Percentiles rank a stretch among this genome's conserved stretches.
Conservation (phyloP, 2,888 invertebrate genomes). For the Acrocyrtus sp. region DNA sequence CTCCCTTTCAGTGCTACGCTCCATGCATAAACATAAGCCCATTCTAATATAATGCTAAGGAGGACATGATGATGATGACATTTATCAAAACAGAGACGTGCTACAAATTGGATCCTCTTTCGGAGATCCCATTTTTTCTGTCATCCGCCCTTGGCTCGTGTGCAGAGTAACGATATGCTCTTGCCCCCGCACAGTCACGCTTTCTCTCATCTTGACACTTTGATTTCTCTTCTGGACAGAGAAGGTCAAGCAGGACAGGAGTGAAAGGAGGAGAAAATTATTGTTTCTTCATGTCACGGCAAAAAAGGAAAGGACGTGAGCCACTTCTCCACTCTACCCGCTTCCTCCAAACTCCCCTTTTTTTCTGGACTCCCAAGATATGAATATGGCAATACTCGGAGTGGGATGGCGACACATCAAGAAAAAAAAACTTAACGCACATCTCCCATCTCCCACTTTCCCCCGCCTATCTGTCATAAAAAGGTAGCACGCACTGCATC, state of each 20-base stretch:
- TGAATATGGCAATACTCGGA: too few species aligned
- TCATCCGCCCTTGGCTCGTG: not conserved
- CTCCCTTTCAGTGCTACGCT: not conserved
- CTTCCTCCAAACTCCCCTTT: too few species aligned
- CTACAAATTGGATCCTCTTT: slow-evolving; percentile 41
- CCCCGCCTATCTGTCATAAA: not conserved
- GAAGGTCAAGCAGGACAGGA: slow-evolving; percentile 32
- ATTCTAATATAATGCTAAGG: not conserved
- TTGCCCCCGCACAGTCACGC: slow-evolving; percentile 25
- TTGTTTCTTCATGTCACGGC: slow-evolving; percentile 16
- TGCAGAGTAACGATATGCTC: too few species aligned
- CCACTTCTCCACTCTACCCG: too few species aligned
- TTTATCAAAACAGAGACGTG: slow-evolving; percentile 43
- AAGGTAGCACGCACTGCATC: slow-evolving; percentile 32
- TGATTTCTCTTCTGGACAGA: slow-evolving; percentile 49
- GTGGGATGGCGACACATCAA: too few species aligned
- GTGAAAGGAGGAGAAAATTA: slow-evolving; percentile 24
- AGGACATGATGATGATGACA: slow-evolving; percentile 45
- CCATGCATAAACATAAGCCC: not conserved
- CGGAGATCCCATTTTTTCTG: not conserved
- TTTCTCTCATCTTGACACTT: slow-evolving; percentile 41
- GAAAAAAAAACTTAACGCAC: not conserved
- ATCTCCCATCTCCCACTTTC: not conserved
- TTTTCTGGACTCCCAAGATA: too few species aligned
- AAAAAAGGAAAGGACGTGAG: too few species aligned